phyloP scores from a whole-genome alignment of 2,113 vertebrate species.

The Mesembrinibis cayennensis region DNA sequence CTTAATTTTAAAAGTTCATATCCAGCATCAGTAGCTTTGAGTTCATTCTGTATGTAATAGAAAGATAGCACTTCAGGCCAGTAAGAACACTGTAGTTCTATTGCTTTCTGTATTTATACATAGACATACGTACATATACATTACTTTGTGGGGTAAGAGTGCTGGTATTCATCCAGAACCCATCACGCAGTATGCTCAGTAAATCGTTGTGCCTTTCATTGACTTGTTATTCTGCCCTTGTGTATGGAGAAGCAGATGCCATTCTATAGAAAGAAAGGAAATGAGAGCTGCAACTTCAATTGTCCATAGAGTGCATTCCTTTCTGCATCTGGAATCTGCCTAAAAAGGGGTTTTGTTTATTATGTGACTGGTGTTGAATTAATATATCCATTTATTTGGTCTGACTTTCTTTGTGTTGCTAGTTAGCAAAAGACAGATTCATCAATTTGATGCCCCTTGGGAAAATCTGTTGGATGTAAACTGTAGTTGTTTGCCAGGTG shows the following conservation, averaged over 20 bases:
- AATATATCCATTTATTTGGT: neutral
- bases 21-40: neutral
- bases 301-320: neutral
- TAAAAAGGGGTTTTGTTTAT: neutral
- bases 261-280: neutral
- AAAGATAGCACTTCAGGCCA: neutral
- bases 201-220: neutral
- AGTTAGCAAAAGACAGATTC: neutral
- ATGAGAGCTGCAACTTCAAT: neutral
- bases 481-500: neutral
- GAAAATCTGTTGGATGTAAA: neutral
- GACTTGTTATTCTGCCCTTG: neutral
- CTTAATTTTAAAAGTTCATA: neutral
- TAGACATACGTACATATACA: too few species aligned
- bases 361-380: slow-evolving; percentile 6
- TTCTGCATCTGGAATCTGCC: neutral
- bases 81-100: neutral
- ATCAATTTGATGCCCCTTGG: slow-evolving; percentile 9
- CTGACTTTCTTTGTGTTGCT: neutral
- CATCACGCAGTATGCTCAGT: neutral
- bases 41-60: neutral
- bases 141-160: neutral
- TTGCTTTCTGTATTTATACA: neutral
- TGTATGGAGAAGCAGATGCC: neutral
- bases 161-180: neutral